Evolutionary conservation across 1,140 invertebrate species (phyloP), one percentile per base, ranked within the genome.

Genomic region (Drosophila pruinosa): DNA sequence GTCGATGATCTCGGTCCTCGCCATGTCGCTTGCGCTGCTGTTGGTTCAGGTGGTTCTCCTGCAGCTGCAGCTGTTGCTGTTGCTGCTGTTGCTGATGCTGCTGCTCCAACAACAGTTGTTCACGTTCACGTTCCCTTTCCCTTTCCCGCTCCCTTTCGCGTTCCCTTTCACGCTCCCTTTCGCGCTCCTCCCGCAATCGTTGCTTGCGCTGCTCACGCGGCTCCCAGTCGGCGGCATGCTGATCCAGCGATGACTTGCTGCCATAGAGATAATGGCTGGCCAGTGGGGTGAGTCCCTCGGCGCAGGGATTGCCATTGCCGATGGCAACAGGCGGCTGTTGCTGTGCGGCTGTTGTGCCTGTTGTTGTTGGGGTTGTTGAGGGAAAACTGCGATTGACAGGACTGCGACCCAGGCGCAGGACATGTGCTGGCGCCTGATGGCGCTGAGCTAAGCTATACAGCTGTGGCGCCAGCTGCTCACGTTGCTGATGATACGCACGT

Each of bases 231-330:
- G 41, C 28, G 0, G 28, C 41, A 26, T 73, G 77, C 19, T 86
- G 82, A 48, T 86, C 82, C 50, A 88, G 48, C 7, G 89, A 90
- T 7, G 82, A 73, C 19, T 90, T 90, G 59, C 89, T 90, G 24
- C 89, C 89, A 38, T 90, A 90, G 0, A 90, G 70, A 47, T 90
- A 90, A n/a, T 90, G 89, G 50, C 80, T 85, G 41, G 83, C 89
- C 21, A 90, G 22, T 0, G 88, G 83, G 12, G 89, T 90, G 1
- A 90, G 47, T 2, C 89, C 89, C 45, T 90, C 89, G 12, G 89
- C 80, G 7, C 89, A 89, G 24, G 89, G 71, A 86, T 90, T 80
- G 54, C 34, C 77, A 56, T 36, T 73, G 54, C 36, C 19, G 58
- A 7, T 31, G 19, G 21, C 50, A 36, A 34, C 34, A 1, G 52